These are phyloP conservation scores for Cyprichromis sp. DNA, from an alignment of 2,113 vertebrate genomes.

Conservation along the genomic window DNA sequence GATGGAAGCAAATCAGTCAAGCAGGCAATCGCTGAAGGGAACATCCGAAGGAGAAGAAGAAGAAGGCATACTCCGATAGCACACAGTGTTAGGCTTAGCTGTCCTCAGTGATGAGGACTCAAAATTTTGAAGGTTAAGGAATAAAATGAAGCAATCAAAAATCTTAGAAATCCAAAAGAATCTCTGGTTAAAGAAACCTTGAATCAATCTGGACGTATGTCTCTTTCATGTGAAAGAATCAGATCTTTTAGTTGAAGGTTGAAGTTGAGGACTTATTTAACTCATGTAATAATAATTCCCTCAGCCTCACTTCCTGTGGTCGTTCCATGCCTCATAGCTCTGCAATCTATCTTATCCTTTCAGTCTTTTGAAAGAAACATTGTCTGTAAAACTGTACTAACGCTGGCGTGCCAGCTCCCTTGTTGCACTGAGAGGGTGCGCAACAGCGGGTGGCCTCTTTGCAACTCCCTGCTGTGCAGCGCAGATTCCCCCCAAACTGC, in stretches of 20 bases:
- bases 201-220: fast-evolving
- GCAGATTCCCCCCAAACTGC: slow-evolving; percentile 1
- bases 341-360: neutral
- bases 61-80: neutral
- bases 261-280: neutral
- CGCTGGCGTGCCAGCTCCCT: neutral
- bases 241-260: neutral
- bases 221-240: neutral
- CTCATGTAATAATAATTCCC: neutral
- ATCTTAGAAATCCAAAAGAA: neutral
- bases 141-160: neutral
- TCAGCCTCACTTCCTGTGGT: neutral
- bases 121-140: neutral
- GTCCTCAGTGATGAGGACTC: neutral
- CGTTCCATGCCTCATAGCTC: neutral
- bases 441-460: neutral
- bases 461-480: neutral
- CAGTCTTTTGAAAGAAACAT: neutral
- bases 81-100: neutral
- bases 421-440: slow-evolving; percentile 1
- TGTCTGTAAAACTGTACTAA: neutral
- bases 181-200: neutral
- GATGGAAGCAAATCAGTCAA: neutral
- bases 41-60: neutral
- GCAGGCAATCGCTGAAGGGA: neutral